These are phyloP conservation scores for Heterodera filipjevi DNA, from an alignment of 2,888 invertebrate genomes.

Conservation along the genomic window DNA sequence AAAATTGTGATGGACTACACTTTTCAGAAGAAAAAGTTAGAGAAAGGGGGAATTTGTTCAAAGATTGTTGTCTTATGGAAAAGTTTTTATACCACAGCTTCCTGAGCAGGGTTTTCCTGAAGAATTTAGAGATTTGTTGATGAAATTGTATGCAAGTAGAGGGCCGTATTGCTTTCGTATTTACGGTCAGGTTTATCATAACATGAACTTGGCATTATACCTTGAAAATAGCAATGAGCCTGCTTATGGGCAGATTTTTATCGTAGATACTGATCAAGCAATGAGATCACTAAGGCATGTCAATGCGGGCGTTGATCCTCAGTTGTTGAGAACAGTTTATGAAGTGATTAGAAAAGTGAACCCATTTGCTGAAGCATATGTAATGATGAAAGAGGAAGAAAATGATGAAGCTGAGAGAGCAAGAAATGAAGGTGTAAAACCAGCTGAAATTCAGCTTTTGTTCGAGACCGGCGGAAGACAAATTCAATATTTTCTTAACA, in stretches of 20 bases:
- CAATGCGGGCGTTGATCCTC: background rate
- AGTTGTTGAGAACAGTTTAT: background rate
- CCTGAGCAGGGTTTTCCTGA: constrained; percentile 29
- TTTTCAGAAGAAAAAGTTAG: background rate
- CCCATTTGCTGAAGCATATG: background rate
- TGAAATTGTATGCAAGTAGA: constrained; percentile 11
- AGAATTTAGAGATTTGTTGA: constrained; percentile 19
- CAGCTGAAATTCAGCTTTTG: constrained; percentile 8
- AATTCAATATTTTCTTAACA: too few species aligned
- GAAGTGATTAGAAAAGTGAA: background rate
- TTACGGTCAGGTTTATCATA: constrained; percentile 24
- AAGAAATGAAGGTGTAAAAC: background rate
- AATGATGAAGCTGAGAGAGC: background rate
- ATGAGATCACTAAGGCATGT: background rate
- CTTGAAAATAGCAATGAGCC: constrained; percentile 12
- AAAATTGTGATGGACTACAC: background rate
- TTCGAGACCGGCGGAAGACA: constrained; percentile 10
- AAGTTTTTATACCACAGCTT: constrained; percentile 1
- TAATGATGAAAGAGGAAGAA: constrained; percentile 16
- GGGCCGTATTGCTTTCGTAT: constrained; percentile 5
- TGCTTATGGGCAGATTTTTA: constrained; percentile 28
- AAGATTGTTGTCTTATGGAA: constrained; percentile 25
- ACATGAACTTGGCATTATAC: constrained; percentile 20
- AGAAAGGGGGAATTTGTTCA: constrained; percentile 13
- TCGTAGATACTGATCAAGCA: constrained; percentile 19